Evolutionary conservation across 2,888 invertebrate species (phyloP).

Genomic region (Yponomeuta evonymella): DNA sequence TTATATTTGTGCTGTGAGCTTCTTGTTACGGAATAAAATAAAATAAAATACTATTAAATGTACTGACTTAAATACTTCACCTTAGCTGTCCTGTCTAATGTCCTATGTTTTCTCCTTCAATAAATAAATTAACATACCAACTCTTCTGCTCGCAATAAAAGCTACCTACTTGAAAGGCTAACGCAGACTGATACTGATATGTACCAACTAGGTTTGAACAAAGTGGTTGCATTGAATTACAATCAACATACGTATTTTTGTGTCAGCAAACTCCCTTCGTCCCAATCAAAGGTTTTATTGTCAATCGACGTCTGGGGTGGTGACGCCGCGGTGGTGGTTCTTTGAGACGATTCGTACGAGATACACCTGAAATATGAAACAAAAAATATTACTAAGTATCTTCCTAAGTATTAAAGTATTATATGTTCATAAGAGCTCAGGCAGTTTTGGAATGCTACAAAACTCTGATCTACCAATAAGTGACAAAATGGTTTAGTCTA

Average conservation of each 20-base stretch:
- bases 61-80: too few species aligned
- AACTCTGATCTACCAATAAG: background rate
- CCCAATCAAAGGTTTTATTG: constrained; percentile 70
- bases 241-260: constrained; percentile 58
- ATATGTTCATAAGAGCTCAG: background rate
- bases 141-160: too few species aligned
- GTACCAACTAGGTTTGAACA: too few species aligned
- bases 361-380: constrained; percentile 75
- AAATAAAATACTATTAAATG: too few species aligned
- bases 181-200: too few species aligned
- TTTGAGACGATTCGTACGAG: constrained; percentile 82
- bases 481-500: background rate
- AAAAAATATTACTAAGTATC: background rate
- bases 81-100: too few species aligned
- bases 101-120: too few species aligned
- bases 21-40: too few species aligned
- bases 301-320: constrained; percentile 64
- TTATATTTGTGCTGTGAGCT: too few species aligned
- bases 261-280: constrained; percentile 54
- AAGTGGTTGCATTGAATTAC: too few species aligned
- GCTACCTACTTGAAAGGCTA: too few species aligned
- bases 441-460: background rate
- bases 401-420: background rate
- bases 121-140: too few species aligned
- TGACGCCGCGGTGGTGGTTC: constrained; percentile 68